Percentiles rank a stretch among this genome's conserved stretches.
Evolutionary conservation across 2,888 invertebrate species (phyloP).

Genomic region (Lamellibrachia columna): DNA sequence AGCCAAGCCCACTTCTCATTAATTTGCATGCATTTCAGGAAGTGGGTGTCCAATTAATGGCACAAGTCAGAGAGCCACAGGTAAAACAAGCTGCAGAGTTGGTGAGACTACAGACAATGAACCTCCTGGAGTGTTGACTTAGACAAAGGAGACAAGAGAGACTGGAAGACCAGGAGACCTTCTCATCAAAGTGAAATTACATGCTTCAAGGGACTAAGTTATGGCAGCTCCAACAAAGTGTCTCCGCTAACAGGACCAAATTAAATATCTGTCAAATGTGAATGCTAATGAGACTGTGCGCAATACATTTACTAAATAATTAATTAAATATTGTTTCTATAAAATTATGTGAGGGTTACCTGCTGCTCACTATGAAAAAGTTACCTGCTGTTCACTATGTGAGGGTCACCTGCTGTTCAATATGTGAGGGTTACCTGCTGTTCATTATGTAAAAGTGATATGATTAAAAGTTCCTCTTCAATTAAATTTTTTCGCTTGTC

Average conservation of each 20-base stretch:
- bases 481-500: no score
- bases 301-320: neutral
- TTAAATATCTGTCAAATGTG: neutral
- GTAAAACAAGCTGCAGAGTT: neutral
- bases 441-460: no score
- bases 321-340: neutral
- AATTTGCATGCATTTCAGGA: slow-evolving; percentile 7
- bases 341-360: neutral
- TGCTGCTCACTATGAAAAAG: no score
- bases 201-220: neutral
- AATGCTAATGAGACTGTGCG: neutral
- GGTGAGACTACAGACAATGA: neutral
- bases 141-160: neutral
- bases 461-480: no score
- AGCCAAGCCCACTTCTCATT: slow-evolving; percentile 2
- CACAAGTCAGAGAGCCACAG: neutral
- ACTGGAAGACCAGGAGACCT: neutral
- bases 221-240: neutral
- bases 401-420: no score
- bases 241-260: neutral
- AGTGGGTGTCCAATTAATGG: neutral
- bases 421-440: no score
- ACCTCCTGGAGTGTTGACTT: neutral
- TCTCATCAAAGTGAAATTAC: neutral
- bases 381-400: no score